A percentile compares a stretch with the other conserved stretches of the same genome.
Conservation (phyloP, 2,888 invertebrate species). For the Orchesellides sinensis region DNA sequence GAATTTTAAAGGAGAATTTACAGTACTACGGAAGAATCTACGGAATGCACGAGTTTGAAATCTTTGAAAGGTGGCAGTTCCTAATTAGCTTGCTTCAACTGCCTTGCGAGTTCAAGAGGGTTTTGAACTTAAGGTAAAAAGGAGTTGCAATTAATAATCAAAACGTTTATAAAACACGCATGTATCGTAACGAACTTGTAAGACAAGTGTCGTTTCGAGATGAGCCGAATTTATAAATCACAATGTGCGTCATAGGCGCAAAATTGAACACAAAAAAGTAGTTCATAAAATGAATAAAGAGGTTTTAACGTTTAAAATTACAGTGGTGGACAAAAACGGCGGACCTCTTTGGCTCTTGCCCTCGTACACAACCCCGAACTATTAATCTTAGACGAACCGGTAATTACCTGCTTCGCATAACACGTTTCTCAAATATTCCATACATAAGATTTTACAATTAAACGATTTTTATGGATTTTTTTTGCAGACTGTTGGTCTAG, state of each 20-base stretch:
- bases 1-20: slow-evolving; percentile 82
- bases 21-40: slow-evolving; percentile 67
- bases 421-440: too few relatives aligned
- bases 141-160: too few relatives aligned
- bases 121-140: slow-evolving; percentile 37
- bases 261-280: neutral
- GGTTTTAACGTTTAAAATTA: neutral
- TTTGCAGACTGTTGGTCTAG: slow-evolving; percentile 84
- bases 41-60: slow-evolving; percentile 50
- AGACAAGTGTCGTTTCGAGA: neutral
- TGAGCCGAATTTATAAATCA: neutral
- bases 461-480: neutral
- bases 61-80: slow-evolving; percentile 49
- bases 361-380: slow-evolving; percentile 77
- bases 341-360: slow-evolving; percentile 77
- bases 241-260: too few relatives aligned
- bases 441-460: neutral
- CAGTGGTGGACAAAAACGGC: slow-evolving; percentile 78
- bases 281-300: neutral
- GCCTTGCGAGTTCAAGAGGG: slow-evolving; percentile 49
- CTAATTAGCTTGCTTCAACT: slow-evolving; percentile 61
- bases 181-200: slow-evolving; percentile 22
- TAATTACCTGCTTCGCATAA: slow-evolving; percentile 17
- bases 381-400: slow-evolving; percentile 91
- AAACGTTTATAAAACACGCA: neutral